Base-by-base conservation (phyloP, 2,113 vertebrate species). In the Pteropus alecto region DNA sequence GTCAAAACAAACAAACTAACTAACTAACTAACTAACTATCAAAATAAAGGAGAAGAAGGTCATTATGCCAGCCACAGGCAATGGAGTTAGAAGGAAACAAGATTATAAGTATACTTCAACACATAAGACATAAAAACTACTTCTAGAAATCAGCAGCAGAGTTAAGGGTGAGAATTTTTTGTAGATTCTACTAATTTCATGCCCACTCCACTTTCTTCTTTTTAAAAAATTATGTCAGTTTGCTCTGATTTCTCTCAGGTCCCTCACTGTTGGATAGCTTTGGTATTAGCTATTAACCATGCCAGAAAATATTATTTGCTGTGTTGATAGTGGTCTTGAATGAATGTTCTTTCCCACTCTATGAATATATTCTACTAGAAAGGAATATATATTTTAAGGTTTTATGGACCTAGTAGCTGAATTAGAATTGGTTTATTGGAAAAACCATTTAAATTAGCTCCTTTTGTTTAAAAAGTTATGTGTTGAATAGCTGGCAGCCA, bases 401-500 rank as follows among this genome's bases (percentile, higher is more conserved):
- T 89, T 96, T 87, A 73, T 92, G n/a, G 60, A 87, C 79, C 41
- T 28, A 60, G 65, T 95, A 95, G 35, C 67, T 89, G 89, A 92
- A 87, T 97, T 93, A 84, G 71, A 98, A 85, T 90, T 82, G 48
- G 84, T 56, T 96, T 96, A 90, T 84, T 94, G 81, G 76, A 85
- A 83, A 98, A 97, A 58, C 30, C 86, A 81, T 95, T 96, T 87
- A 90, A 97, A 96, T 97, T 97, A 92, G 73, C 43, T 95, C 90
- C 84, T 95, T 97, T 97, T 95, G 96, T 98, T 96, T 97, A 94
- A 97, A 95, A 97, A 97, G 86, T 92, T 97, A 91, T 93, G 70
- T 94, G 70, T 95, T 93, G 90, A 97, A 87, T 92, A 89, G 65
- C 86, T 92, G 30, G 35, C 46, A 95, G 76, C 65, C 73, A 95